A percentile compares a stretch with the other conserved stretches of the same genome.
phyloP scores from a whole-genome alignment of 2,797 vertebrate species.

The Myotis findleyi region DNA sequence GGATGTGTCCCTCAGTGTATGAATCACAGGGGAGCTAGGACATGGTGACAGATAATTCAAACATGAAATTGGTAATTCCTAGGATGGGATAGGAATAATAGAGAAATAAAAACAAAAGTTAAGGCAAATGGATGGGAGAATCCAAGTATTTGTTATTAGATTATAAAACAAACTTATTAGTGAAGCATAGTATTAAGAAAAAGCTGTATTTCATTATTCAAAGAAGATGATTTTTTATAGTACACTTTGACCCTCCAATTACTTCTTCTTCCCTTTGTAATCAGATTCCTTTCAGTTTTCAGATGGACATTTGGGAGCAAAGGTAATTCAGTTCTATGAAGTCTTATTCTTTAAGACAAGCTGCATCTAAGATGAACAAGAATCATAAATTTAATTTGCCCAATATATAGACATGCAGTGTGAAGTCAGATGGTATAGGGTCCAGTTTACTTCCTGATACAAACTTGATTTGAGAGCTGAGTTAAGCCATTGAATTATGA shows the following conservation, averaged over 20 bases:
- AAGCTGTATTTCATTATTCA: not conserved
- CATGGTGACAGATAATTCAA: not conserved
- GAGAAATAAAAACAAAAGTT: slow-evolving; percentile 15
- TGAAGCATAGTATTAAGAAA: not conserved
- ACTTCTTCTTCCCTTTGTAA: not conserved
- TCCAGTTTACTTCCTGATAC: not conserved
- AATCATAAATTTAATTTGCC: not conserved
- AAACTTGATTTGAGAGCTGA: not conserved
- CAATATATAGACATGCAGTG: not conserved
- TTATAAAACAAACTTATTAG: not conserved
- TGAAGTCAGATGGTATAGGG: not conserved
- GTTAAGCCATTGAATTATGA: not conserved
- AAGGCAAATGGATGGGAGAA: not conserved
- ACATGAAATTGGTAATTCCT: slow-evolving; percentile 38
- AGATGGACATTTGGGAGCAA: not conserved
- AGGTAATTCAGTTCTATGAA: not conserved
- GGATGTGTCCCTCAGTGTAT: slow-evolving; percentile 33
- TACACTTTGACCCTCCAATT: not conserved
- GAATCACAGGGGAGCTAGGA: slow-evolving; percentile 26
- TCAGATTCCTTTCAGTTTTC: not conserved
- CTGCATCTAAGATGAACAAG: not conserved
- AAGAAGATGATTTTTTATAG: not conserved
- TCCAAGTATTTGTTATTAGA: not conserved
- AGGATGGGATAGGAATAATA: not conserved
- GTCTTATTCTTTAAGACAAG: not conserved